Conservation (phyloP, 2,797 vertebrate genomes). For the Crocodylus rhombifer region DNA sequence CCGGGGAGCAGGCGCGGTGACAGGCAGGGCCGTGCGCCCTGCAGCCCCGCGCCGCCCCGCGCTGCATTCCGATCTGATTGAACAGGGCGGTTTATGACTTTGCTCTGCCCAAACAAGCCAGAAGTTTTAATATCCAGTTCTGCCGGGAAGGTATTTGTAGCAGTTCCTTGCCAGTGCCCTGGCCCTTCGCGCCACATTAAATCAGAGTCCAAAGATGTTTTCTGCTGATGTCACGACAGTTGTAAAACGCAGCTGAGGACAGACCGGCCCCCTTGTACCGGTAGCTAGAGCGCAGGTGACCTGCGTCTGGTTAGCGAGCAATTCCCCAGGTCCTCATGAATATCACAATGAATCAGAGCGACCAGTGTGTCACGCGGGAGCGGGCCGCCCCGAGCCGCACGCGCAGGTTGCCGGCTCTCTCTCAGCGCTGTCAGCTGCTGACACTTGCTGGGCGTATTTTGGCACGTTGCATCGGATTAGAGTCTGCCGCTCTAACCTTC, state of each 20-base stretch:
- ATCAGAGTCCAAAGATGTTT: not conserved
- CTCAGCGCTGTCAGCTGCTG: not conserved
- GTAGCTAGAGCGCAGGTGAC: slow-evolving; percentile 37
- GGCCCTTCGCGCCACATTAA: not conserved
- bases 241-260: slow-evolving; percentile 30
- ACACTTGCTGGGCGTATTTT: not conserved
- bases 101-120: slow-evolving; percentile 58
- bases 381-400: not conserved
- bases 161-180: slow-evolving; percentile 36
- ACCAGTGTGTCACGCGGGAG: not conserved
- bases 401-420: not conserved
- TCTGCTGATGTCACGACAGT: slow-evolving; percentile 27
- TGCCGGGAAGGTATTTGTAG: slow-evolving; percentile 56
- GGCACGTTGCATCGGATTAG: not conserved
- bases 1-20: not conserved
- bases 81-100: slow-evolving; percentile 66
- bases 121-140: slow-evolving; percentile 61
- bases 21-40: not conserved
- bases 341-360: slow-evolving; percentile 53
- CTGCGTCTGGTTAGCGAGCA: slow-evolving; percentile 37
- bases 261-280: slow-evolving; percentile 45
- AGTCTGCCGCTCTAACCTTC: not conserved
- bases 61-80: slow-evolving; percentile 70
- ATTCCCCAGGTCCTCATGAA: slow-evolving; percentile 73
- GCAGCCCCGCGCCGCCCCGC: not conserved